A percentile compares a stretch with the other conserved stretches of the same genome.
Conservation (phyloP, 2,888 invertebrate genomes). For the Spilosoma lubricipeda region DNA sequence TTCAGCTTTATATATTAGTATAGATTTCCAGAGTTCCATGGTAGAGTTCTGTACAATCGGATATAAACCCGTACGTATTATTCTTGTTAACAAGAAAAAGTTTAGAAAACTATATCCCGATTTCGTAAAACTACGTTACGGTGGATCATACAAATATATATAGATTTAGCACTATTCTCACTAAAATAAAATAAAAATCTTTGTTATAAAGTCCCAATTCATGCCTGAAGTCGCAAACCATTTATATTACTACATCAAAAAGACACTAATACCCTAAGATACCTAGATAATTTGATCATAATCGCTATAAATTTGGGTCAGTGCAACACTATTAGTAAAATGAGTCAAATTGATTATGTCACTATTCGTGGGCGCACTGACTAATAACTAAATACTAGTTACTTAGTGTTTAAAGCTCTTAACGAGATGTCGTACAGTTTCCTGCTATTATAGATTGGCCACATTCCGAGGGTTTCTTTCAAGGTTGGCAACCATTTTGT, state of each 20-base stretch:
- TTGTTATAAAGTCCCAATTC: neutral
- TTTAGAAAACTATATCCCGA: too few relatives aligned
- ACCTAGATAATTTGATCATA: neutral
- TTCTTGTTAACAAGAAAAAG: too few relatives aligned
- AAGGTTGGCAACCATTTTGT: slow-evolving; percentile 1
- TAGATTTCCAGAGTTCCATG: too few relatives aligned
- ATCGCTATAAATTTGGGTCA: slow-evolving; percentile 1
- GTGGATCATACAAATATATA: too few relatives aligned
- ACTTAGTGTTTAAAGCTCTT: slow-evolving; percentile 10
- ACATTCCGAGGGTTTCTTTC: slow-evolving; percentile 13
- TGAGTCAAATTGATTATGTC: slow-evolving; percentile 16
- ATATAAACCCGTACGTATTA: too few relatives aligned
- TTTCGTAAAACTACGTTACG: too few relatives aligned
- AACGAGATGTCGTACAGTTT: slow-evolving; percentile 15
- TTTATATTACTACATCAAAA: neutral
- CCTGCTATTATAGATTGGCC: slow-evolving; percentile 11
- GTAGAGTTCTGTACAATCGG: too few relatives aligned
- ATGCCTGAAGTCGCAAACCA: neutral
- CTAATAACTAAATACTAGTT: slow-evolving; percentile 5
- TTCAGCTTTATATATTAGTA: too few relatives aligned
- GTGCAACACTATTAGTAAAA: slow-evolving; percentile 1
- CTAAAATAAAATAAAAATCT: too few relatives aligned
- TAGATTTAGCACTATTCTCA: too few relatives aligned
- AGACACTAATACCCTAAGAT: neutral
- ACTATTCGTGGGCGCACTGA: slow-evolving; percentile 8